A percentile compares a stretch with the other conserved stretches of the same genome.
phyloP scores from a whole-genome alignment of 2,113 vertebrate genomes.

The Pristiophorus japonicus region DNA sequence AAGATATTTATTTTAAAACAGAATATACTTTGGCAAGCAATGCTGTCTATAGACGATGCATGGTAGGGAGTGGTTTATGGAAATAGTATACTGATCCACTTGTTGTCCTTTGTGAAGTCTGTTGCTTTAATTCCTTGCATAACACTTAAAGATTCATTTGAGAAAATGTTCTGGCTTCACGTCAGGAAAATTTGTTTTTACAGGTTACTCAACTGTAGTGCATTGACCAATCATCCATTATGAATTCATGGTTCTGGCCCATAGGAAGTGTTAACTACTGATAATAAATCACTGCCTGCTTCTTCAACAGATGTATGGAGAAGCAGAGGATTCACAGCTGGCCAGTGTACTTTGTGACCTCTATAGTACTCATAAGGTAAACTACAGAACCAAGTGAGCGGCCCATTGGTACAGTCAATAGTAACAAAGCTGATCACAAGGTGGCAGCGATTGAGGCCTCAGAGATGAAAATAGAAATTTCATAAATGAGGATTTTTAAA shows the following conservation, averaged over 20 bases:
- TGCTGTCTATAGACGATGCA: background rate
- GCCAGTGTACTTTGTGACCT: background rate
- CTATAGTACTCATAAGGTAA: no score
- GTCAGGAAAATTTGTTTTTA: background rate
- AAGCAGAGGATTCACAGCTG: background rate
- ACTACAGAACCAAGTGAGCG: no score
- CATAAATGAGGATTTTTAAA: background rate
- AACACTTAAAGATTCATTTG: background rate
- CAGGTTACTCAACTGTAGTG: background rate
- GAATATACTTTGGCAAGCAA: background rate
- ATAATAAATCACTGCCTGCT: background rate
- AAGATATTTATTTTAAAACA: background rate
- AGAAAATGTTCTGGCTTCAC: background rate
- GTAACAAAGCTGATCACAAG: background rate
- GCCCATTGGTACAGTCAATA: no score
- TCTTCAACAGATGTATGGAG: background rate
- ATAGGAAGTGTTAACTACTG: background rate
- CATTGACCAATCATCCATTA: background rate
- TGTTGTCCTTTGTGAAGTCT: background rate
- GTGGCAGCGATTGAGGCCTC: background rate
- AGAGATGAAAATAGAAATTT: background rate
- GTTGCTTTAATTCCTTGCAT: background rate
- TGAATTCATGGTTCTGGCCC: no score
- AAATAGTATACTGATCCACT: background rate
- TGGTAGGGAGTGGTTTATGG: background rate